Percentiles rank a stretch among this genome's conserved stretches.
Conservation (phyloP, 2,113 vertebrate species). For the Eurypyga helias region DNA sequence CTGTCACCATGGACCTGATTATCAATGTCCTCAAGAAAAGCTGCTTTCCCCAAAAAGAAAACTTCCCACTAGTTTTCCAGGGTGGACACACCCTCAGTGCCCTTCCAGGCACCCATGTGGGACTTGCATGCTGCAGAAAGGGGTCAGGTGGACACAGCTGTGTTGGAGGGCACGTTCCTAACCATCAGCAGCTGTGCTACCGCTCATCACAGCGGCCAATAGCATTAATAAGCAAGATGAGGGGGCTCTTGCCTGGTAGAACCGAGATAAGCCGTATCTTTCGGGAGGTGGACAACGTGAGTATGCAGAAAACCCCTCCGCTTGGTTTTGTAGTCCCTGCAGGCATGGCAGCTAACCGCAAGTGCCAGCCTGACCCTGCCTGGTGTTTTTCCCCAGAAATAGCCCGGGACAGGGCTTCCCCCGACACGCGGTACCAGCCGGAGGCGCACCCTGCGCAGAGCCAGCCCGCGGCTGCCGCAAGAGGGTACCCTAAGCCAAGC, state of each 20-base stretch:
- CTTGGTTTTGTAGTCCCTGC: background rate
- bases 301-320: background rate
- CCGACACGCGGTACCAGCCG: rapidly evolving
- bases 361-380: rapidly evolving
- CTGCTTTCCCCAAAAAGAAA: background rate
- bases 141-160: background rate
- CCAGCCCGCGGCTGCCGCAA: conserved; percentile 34
- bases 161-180: background rate
- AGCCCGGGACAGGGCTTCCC: background rate
- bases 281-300: background rate
- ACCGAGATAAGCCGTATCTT: background rate
- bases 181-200: background rate
- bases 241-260: background rate
- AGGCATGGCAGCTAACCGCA: background rate
- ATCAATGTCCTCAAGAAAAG: background rate
- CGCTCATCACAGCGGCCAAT: background rate
- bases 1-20: background rate
- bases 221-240: background rate
- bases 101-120: background rate
- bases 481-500: conserved; percentile 66
- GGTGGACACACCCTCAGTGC: background rate
- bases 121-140: background rate
- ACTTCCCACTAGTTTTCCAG: background rate
- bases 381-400: background rate
- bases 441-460: background rate